These are phyloP conservation scores for Venustoraphidia nigricollis DNA, from an alignment of 2,888 invertebrate species.

Conservation along the genomic window DNA sequence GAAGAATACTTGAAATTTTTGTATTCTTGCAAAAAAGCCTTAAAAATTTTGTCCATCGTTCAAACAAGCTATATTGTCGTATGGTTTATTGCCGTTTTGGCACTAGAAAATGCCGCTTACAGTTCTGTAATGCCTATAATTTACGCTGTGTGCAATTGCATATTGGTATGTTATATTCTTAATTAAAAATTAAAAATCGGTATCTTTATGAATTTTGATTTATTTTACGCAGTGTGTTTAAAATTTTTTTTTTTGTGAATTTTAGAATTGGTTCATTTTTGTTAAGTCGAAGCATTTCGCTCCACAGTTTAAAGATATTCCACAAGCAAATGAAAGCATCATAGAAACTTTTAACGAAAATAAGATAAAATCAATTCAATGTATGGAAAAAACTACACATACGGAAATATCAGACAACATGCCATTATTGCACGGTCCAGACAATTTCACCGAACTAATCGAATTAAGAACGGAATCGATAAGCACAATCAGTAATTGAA, in stretches of 20 bases:
- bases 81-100: constrained; percentile 60
- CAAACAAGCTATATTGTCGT: constrained; percentile 55
- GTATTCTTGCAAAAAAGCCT: constrained; percentile 39
- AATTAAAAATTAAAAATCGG: no score
- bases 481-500: constrained; percentile 31
- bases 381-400: constrained; percentile 7
- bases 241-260: constrained; percentile 7
- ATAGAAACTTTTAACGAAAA: constrained; percentile 7
- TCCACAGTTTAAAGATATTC: constrained; percentile 16
- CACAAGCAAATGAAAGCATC: constrained; percentile 6
- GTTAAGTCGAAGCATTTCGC: constrained; percentile 23
- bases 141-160: constrained; percentile 37
- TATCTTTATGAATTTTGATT: no score
- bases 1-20: constrained; percentile 27
- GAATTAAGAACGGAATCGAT: constrained; percentile 29
- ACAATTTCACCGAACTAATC: constrained; percentile 26
- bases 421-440: constrained; percentile 22
- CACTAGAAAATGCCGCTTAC: constrained; percentile 47
- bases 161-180: constrained; percentile 34
- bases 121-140: constrained; percentile 43
- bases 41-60: constrained; percentile 46
- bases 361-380: constrained; percentile 8
- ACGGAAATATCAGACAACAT: constrained; percentile 25
- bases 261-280: constrained; percentile 29
- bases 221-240: no score